Base-by-base conservation (phyloP, 2,888 invertebrate species). In the Netelia virgata region DNA sequence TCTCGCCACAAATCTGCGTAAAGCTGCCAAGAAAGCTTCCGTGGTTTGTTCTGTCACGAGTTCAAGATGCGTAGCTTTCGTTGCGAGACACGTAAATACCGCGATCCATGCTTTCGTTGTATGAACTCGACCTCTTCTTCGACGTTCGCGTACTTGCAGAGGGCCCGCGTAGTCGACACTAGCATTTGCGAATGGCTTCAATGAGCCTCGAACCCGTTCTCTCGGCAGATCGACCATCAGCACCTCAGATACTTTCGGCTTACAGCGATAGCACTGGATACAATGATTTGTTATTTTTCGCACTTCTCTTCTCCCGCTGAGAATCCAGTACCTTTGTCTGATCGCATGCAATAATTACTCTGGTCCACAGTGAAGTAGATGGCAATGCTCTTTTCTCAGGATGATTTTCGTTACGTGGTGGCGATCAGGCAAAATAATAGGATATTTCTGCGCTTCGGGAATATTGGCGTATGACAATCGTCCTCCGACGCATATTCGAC, bases 261-360 rank as follows among this genome's bases (percentile, higher is more conserved):
- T 86, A 9, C 84, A 70, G 18, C 86, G 86, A 11, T 85, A 79
- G 78, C 94, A 93, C 1, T 23, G 80, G 0, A 90, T 78, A 84
- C 93, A 93, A 0, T 86, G 84, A 6, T 74, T 53, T 1, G 90
- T 86, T 0, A 86, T 50, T 9, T 76, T 77, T 14, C 88, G 76
- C 0, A 90, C 88, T 10, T 84, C 85, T 41, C 87, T 50, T 64
- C 88, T 82, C 9, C 87, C 89, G 3, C 87, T 83, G 1, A 91
- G 69, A 3, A 92, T 90, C 91, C 92, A 92, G 72, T 86, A 92
- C 82, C n/a, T n/a, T n/a, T n/a, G n/a, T n/a, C n/a, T n/a, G n/a
- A n/a, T n/a, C n/a, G n/a, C n/a, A n/a, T n/a, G n/a, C n/a, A n/a
- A n/a, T n/a, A n/a, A n/a, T n/a, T n/a, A n/a, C n/a, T n/a, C n/a